These are phyloP conservation scores for Callyntrura guangdongensis DNA, from an alignment of 2,888 invertebrate genomes.

Conservation along the genomic window DNA sequence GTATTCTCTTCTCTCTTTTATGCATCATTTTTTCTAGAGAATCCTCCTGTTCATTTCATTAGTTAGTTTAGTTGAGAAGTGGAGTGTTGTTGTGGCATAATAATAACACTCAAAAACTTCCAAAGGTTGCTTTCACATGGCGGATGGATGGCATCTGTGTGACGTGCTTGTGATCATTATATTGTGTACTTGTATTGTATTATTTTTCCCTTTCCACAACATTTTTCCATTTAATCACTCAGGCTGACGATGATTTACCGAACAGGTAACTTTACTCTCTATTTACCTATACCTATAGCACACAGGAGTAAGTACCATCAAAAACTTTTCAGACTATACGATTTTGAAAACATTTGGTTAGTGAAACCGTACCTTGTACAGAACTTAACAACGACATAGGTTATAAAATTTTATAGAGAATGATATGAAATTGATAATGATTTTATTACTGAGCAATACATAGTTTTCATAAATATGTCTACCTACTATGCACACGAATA, in stretches of 20 bases:
- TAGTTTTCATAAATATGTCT: neutral
- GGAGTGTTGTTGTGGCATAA: conserved; percentile 41
- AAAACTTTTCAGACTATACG: neutral
- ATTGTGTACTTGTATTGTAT: neutral
- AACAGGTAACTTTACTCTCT: conserved; percentile 49
- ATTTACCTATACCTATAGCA: neutral
- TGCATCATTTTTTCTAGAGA: conserved; percentile 41
- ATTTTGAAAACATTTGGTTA: neutral
- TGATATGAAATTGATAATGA: conserved; percentile 11
- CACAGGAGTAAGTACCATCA: neutral
- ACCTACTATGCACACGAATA: no score
- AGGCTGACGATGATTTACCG: conserved; percentile 58
- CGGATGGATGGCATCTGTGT: conserved; percentile 23
- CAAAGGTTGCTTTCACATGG: conserved; percentile 8
- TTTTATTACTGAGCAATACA: conserved; percentile 54
- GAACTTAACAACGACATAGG: neutral
- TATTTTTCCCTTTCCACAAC: conserved; percentile 12
- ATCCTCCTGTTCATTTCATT: conserved; percentile 70
- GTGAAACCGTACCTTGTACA: no score
- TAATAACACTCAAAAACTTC: conserved; percentile 43
- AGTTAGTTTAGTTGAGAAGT: conserved; percentile 31
- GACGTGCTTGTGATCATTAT: conserved; percentile 55
- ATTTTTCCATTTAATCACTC: conserved; percentile 10
- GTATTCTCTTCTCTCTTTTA: conserved; percentile 13
- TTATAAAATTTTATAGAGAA: conserved; percentile 16